Conservation (phyloP, 2,888 invertebrate species). For the Thysanoteuthis rhombus region DNA sequence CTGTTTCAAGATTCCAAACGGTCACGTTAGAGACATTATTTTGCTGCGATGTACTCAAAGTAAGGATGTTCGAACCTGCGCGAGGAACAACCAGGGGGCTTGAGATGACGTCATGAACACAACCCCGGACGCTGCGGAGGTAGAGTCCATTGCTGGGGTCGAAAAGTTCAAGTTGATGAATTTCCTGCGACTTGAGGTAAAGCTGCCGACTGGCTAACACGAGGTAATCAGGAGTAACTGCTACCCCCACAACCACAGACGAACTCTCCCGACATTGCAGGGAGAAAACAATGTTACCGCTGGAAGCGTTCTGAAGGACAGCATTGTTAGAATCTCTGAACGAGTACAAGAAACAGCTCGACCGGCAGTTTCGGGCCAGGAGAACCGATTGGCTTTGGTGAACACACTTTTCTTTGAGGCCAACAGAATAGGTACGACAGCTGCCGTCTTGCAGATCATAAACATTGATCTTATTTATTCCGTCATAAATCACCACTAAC, state of each 20-base stretch:
- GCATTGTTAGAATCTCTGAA: conserved; percentile 57
- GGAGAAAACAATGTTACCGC: conserved; percentile 55
- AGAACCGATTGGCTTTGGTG: conserved; percentile 59
- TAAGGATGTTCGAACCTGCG: conserved; percentile 61
- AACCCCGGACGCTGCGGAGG: conserved; percentile 61
- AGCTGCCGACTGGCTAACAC: conserved; percentile 60
- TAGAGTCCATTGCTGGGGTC: conserved; percentile 57
- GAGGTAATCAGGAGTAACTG: conserved; percentile 61
- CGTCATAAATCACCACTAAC: conserved; percentile 60
- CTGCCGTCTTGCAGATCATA: conserved; percentile 55
- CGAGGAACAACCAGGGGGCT: conserved; percentile 56
- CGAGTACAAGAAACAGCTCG: conserved; percentile 59
- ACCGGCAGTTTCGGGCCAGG: conserved; percentile 51
- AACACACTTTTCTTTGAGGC: conserved; percentile 47
- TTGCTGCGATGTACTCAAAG: conserved; percentile 53
- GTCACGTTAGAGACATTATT: conserved; percentile 60
- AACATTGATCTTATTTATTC: conserved; percentile 55
- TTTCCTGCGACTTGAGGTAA: conserved; percentile 60
- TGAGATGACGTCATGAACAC: conserved; percentile 54
- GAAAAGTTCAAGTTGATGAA: conserved; percentile 61
- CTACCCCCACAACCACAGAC: conserved; percentile 58
- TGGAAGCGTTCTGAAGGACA: conserved; percentile 54
- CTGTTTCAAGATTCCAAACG: conserved; percentile 66
- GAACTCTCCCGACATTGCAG: conserved; percentile 56
- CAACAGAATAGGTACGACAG: conserved; percentile 45